phyloP scores from a whole-genome alignment of 2,113 vertebrate species.

The Dendrocopos noguchii region DNA sequence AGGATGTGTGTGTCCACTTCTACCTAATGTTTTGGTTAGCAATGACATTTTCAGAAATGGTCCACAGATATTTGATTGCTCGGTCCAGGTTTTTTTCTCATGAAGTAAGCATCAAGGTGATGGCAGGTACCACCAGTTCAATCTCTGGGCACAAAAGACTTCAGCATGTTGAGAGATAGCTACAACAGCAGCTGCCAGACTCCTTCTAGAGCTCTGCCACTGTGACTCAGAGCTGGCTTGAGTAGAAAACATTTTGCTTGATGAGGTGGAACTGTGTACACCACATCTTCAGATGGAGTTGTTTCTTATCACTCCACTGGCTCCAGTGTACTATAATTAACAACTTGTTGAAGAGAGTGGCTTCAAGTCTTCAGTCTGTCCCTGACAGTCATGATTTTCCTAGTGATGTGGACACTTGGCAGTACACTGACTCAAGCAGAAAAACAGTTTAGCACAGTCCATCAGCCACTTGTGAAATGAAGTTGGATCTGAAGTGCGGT shows the following conservation, averaged over 20 bases:
- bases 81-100: not conserved
- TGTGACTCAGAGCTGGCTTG: not conserved
- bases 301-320: not conserved
- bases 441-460: slow-evolving; percentile 11
- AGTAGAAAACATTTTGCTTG: not conserved
- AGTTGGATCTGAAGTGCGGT: not conserved
- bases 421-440: not conserved
- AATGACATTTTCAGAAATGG: not conserved
- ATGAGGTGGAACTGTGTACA: not conserved
- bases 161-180: not conserved
- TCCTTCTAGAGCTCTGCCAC: not conserved
- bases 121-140: not conserved
- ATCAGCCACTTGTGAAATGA: slow-evolving; percentile 19
- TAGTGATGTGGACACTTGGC: not conserved
- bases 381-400: not conserved
- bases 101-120: not conserved
- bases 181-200: not conserved
- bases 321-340: not conserved
- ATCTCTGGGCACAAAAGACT: not conserved
- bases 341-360: not conserved
- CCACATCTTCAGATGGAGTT: not conserved
- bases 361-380: not conserved
- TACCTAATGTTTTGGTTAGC: not conserved
- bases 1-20: not conserved
- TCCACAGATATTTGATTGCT: not conserved